Evolutionary conservation across 2,888 invertebrate genomes (phyloP), one percentile per base, ranked within the genome.

Genomic region (Drosophila mayaguana): DNA sequence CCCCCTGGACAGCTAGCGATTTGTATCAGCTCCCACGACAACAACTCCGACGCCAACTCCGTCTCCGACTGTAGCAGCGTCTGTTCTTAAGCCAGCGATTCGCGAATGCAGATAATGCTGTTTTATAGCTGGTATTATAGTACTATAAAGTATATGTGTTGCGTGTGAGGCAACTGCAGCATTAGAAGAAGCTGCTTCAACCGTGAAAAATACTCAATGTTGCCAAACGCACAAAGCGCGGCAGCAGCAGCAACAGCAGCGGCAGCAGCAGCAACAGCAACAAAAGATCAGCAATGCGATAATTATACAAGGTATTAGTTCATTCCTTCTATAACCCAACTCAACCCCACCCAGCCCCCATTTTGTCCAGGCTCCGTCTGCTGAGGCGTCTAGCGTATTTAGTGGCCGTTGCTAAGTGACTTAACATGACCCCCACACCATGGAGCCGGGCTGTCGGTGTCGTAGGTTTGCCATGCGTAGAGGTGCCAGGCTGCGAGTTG

Each of bases 251-350:
- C 32, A 32, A 11, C 11, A 32, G 32, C 32, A 11, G 2, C 51
- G 36, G 43, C 50, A 51, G 11, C 32, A 36, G 32, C 56, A 63
- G 51, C 25, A 54, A 40, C 48, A 48, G 48, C 48, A 75, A 64
- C 74, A 80, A 65, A 75, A 87, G 85, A 85, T 85, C 86, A 81
- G 81, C 84, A 82, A 82, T 81, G 87, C 85, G 87, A 89, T 87
- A 89, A 87, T 87, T 87, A 87, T 80, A 89, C 82, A 70, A 82
- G 75, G 89, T 89, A 86, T 84, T 86, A 86, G 84, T 84, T 86
- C 72, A 83, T 50, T 67, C 63, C 34, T 45, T 18, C 18, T 38
- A 20, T 9, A 48, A n/a, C 34, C 34, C 32, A 18, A 16, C 5
- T n/a, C 40, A 40, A 1, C 20, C 6, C 8, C 16, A 9, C 9